Percentiles rank a stretch among this genome's conserved stretches.
phyloP scores from a whole-genome alignment of 2,113 vertebrate genomes.

The Trachemys scripta region DNA sequence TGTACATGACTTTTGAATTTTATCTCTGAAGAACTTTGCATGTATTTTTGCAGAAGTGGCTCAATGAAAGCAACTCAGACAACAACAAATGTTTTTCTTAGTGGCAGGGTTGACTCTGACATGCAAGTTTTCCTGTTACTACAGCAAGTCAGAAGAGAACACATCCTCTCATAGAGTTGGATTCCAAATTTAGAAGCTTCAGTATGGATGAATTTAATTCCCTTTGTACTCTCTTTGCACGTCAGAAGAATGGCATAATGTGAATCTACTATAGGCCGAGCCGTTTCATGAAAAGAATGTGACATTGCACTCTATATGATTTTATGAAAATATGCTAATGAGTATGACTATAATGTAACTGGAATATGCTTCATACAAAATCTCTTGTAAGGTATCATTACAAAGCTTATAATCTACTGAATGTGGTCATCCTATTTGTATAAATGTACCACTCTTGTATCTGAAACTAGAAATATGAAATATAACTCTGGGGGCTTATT shows the following conservation, averaged over 20 bases:
- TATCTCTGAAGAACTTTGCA: fast-evolving
- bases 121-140: background rate
- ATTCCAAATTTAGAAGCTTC: conserved; percentile 18
- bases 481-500: no score
- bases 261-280: background rate
- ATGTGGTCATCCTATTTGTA: no score
- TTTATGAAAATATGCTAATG: no score
- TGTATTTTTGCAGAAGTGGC: background rate
- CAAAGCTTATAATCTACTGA: no score
- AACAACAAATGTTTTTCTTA: background rate
- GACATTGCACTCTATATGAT: no score
- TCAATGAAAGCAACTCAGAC: background rate
- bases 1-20: background rate
- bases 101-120: background rate
- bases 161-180: background rate
- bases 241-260: background rate
- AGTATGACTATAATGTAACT: no score
- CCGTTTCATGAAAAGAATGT: background rate
- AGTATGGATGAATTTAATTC: background rate
- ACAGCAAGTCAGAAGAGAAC: background rate
- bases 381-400: no score
- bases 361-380: no score
- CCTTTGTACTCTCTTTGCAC: background rate
- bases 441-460: no score
- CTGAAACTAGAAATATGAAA: no score